Percentiles rank a stretch among this genome's conserved stretches.
phyloP scores from a whole-genome alignment of 2,113 vertebrate species.

The Corythoichthys intestinalis region DNA sequence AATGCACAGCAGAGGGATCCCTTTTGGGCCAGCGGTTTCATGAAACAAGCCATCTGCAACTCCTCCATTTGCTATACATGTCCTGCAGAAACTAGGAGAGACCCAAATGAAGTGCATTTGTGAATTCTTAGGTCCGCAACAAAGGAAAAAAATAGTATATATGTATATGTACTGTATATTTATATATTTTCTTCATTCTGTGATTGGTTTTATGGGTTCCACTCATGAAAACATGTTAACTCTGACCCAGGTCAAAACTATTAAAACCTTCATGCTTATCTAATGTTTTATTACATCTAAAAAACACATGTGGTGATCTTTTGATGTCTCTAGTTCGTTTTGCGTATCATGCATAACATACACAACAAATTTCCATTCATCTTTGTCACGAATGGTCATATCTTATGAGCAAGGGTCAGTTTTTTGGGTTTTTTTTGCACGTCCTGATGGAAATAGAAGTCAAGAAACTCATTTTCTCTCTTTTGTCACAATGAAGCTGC shows the following conservation, averaged over 20 bases:
- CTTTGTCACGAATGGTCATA: background rate
- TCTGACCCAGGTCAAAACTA: conserved; percentile 4
- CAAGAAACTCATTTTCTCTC: too few species aligned
- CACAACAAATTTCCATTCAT: background rate
- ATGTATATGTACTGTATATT: background rate
- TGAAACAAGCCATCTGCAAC: conserved; percentile 68
- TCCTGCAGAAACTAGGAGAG: conserved; percentile 45
- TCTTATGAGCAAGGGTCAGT: too few species aligned
- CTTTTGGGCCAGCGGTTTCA: conserved; percentile 68
- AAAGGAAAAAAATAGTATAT: conserved; percentile 26
- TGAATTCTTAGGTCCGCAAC: conserved; percentile 39
- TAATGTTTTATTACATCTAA: background rate
- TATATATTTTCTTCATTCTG: conserved; percentile 31
- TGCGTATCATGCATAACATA: background rate
- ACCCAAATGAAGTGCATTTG: conserved; percentile 54
- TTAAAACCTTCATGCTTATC: conserved; percentile 3
- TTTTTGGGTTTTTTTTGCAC: too few species aligned
- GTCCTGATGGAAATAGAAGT: too few species aligned
- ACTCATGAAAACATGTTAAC: conserved; percentile 23
- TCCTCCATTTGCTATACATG: conserved; percentile 42
- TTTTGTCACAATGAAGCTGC: too few species aligned
- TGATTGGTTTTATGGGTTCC: conserved; percentile 36
- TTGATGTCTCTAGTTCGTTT: background rate
- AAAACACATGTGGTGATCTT: background rate
- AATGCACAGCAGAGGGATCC: conserved; percentile 61